Evolutionary conservation across 2,797 vertebrate species (phyloP), one percentile per base, ranked within the genome.

Genomic region (Corythornis leucogaster): DNA sequence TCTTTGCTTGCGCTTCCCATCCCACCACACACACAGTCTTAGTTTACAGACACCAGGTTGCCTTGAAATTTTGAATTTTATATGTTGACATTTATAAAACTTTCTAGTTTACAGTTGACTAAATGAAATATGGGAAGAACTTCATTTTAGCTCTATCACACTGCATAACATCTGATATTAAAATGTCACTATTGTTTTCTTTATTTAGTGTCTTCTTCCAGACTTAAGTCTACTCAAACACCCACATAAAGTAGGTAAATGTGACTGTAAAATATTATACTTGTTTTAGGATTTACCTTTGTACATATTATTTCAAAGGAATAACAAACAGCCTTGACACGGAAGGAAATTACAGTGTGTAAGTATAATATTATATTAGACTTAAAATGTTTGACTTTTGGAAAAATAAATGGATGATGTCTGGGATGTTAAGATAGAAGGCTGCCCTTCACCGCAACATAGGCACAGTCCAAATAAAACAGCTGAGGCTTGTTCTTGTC

Each of bases 181-280:
- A 89, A 76, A 85, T 85, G 81, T 91, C 92, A 95, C 43, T 15
- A 10, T 55, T 87, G 12, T 54, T 93, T 90, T 80, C 57, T 78
- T 95, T 94, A 94, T 91, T 93, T 87, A 91, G 25, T 67, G 12
- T 73, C 57, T 54, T 89, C 38, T 93, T 93, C 42, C 55, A 93
- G 75, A 33, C 33, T 89, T 90, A 81, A 83, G 55, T 78, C 59
- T 86, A 57, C 33, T 59, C 26, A 85, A 63, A 63, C 8, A 57
- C 6, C 9, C 31, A n/a, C 53, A 43, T 31, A 46, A 91, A 95
- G 62, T 66, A 70, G 40, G 43, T 92, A 91, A 97, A 94, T 6
- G 4, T 75, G 62, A 71, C 53, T 51, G 50, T 79, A 91, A 96
- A 95, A 80, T 45, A 58, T 14, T 33, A 50, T 61, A 57, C 9